Conservation (phyloP, 2,888 invertebrate genomes). For the Hipparchia sbordonii region DNA sequence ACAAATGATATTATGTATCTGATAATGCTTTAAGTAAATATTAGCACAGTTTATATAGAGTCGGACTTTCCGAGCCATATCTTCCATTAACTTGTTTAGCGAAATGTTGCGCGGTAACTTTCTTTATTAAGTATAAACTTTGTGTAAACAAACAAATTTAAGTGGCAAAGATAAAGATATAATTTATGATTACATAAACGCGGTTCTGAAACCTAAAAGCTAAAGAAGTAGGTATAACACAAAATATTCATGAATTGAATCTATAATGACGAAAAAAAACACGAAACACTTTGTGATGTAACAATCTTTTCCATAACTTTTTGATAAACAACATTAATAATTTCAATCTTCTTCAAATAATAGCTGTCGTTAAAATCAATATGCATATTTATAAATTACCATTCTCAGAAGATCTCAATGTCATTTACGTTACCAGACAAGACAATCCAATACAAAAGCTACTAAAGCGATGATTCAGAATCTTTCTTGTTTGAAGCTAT, state of each 20-base stretch:
- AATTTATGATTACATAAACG: not conserved
- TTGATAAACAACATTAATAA: not conserved
- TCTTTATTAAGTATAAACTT: not conserved
- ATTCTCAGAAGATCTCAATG: conserved; percentile 15
- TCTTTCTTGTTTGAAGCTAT: conserved; percentile 29
- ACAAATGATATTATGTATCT: conserved; percentile 1
- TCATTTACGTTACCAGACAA: conserved; percentile 16
- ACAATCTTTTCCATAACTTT: no score
- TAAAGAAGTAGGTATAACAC: not conserved
- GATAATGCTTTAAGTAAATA: conserved; percentile 7
- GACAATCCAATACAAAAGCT: conserved; percentile 24
- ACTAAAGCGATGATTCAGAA: conserved; percentile 25
- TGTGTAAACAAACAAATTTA: not conserved
- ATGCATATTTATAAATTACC: not conserved
- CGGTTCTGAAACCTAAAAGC: not conserved
- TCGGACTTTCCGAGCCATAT: not conserved
- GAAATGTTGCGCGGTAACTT: conserved; percentile 1
- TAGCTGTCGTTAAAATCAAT: not conserved
- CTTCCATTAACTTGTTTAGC: not conserved
- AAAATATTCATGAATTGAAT: no score
- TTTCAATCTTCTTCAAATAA: not conserved
- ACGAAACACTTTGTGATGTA: no score
- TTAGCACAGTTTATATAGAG: not conserved
- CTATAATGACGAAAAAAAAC: no score
- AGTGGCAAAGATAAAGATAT: not conserved